These are phyloP conservation scores for Limnephilus auricula DNA, from an alignment of 2,888 invertebrate species.

Conservation along the genomic window DNA sequence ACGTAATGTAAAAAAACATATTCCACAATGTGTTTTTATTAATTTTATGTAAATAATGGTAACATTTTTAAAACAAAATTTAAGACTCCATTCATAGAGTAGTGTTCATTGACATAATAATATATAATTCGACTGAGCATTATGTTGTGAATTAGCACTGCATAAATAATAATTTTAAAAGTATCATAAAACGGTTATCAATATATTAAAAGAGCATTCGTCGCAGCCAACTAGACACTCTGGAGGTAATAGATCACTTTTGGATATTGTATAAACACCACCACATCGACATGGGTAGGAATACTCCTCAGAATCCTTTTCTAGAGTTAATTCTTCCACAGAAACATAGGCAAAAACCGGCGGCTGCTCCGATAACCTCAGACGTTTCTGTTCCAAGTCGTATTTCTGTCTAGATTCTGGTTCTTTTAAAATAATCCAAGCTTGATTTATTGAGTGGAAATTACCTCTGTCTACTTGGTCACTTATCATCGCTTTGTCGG, in stretches of 20 bases:
- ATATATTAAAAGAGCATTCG: constrained; percentile 86
- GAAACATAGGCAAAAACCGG: constrained; percentile 80
- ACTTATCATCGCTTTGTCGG: constrained; percentile 76
- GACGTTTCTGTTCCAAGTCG: constrained; percentile 80
- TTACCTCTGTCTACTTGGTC: constrained; percentile 69
- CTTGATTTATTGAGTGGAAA: constrained; percentile 80
- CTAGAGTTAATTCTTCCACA: constrained; percentile 74
- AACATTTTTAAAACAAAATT: not conserved
- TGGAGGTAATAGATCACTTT: constrained; percentile 70
- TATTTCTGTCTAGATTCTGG: constrained; percentile 80
- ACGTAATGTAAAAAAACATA: no score
- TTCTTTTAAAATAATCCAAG: constrained; percentile 84
- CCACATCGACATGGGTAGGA: constrained; percentile 85
- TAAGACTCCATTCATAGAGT: not conserved
- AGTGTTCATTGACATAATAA: not conserved
- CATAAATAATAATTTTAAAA: not conserved
- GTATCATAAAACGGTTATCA: constrained; percentile 69
- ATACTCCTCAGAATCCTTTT: constrained; percentile 71
- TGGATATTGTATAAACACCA: constrained; percentile 77
- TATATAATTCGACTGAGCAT: not conserved
- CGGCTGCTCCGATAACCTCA: constrained; percentile 77
- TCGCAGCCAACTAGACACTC: constrained; percentile 81
- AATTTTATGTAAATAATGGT: not conserved
- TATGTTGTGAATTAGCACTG: not conserved
- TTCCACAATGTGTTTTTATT: no score